Evolutionary conservation across 2,888 invertebrate species (phyloP).

Genomic region (Lepidochrysops patricia): DNA sequence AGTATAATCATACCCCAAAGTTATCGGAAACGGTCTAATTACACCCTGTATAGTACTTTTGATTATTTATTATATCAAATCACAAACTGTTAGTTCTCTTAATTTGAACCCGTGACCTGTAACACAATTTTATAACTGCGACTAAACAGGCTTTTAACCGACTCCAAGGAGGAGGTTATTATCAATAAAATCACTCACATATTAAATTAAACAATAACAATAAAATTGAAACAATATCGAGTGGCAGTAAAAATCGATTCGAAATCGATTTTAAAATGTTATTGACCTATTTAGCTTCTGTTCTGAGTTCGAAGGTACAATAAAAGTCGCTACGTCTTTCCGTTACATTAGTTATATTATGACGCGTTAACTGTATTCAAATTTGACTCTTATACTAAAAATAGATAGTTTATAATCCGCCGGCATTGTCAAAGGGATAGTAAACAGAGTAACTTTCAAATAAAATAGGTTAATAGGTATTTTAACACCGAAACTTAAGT

Average conservation of each 20-base stretch:
- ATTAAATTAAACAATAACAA: constrained; percentile 4
- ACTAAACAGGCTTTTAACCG: neutral
- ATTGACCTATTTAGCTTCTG: constrained; percentile 7
- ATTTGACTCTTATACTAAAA: neutral
- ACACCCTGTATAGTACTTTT: too few relatives aligned
- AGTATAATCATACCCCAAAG: too few relatives aligned
- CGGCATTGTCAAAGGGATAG: constrained; percentile 23
- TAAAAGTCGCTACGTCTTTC: neutral
- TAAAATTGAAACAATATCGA: constrained; percentile 12
- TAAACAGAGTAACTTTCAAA: constrained; percentile 53
- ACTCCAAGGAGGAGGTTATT: neutral
- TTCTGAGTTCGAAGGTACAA: neutral
- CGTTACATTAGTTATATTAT: constrained; percentile 4
- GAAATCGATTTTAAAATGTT: constrained; percentile 12
- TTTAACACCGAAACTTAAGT: constrained; percentile 63
- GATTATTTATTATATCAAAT: too few relatives aligned
- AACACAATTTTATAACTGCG: too few relatives aligned
- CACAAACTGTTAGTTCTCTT: too few relatives aligned
- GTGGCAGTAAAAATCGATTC: constrained; percentile 9
- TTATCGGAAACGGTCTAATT: too few relatives aligned
- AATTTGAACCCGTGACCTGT: too few relatives aligned
- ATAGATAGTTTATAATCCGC: constrained; percentile 13
- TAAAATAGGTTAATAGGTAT: constrained; percentile 68
- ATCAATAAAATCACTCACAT: neutral
- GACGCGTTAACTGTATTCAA: neutral